phyloP scores from a whole-genome alignment of 1,140 invertebrate genomes.

The Heliconius hermathena region DNA sequence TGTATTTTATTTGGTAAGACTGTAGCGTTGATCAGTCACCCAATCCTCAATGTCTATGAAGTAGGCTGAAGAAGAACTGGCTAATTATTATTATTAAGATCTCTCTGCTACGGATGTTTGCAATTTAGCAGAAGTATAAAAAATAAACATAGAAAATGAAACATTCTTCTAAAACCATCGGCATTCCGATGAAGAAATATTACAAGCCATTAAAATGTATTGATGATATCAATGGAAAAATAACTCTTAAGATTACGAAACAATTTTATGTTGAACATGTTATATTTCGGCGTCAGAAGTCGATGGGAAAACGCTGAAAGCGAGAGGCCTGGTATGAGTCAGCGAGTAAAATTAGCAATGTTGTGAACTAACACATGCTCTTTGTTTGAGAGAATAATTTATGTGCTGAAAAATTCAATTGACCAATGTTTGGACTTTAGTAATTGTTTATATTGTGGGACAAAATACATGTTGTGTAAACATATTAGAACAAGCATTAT shows the following conservation, averaged over 20 bases:
- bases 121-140: too few species aligned
- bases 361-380: slow-evolving; percentile 45
- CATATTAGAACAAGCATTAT: too few species aligned
- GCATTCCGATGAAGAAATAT: background rate
- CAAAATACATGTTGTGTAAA: background rate
- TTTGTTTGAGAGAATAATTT: slow-evolving; percentile 13
- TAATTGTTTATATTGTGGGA: background rate
- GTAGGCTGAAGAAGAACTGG: too few species aligned
- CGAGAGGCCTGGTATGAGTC: slow-evolving; percentile 48
- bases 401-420: background rate
- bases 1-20: too few species aligned
- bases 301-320: slow-evolving; percentile 39
- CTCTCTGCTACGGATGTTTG: too few species aligned
- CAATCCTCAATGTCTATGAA: too few species aligned
- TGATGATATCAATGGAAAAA: slow-evolving; percentile 22
- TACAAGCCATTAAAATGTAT: background rate
- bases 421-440: background rate
- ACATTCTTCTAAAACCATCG: background rate
- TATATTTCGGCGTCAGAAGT: slow-evolving; percentile 55
- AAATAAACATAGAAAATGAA: background rate
- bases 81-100: too few species aligned
- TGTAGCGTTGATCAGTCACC: too few species aligned
- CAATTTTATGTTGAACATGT: slow-evolving; percentile 42
- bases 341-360: slow-evolving; percentile 53
- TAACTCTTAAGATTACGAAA: slow-evolving; percentile 42